Conservation (phyloP, 2,797 vertebrate species). For the Ibycter americanus region DNA sequence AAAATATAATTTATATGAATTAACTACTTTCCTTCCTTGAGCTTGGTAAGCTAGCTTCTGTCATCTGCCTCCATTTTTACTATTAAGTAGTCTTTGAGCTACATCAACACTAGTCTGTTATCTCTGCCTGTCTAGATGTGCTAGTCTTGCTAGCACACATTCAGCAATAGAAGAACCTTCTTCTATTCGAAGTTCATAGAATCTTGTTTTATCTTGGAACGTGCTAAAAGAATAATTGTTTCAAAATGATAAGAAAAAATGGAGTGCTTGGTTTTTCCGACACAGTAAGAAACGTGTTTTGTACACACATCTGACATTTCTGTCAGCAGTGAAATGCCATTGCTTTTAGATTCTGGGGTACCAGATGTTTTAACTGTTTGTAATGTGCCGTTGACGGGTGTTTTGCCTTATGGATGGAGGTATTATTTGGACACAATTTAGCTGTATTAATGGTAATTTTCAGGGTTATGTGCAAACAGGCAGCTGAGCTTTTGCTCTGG, state of each 20-base stretch:
- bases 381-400: accelerated
- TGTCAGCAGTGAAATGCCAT: not conserved
- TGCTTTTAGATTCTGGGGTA: not conserved
- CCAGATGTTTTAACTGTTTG: not conserved
- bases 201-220: not conserved
- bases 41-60: not conserved
- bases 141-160: not conserved
- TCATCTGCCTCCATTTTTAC: not conserved
- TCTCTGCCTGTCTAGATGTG: not conserved
- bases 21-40: not conserved
- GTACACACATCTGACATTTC: not conserved
- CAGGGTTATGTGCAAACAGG: not conserved
- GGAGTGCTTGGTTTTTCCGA: not conserved
- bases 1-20: not conserved
- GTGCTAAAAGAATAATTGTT: not conserved
- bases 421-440: not conserved
- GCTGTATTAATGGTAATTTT: not conserved
- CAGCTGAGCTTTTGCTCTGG: not conserved
- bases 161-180: not conserved
- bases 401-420: not conserved
- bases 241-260: not conserved
- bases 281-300: not conserved
- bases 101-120: not conserved
- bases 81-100: not conserved
- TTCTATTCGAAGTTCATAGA: not conserved